phyloP scores from a whole-genome alignment of 2,113 vertebrate genomes.

The Pluvianellus socialis region DNA sequence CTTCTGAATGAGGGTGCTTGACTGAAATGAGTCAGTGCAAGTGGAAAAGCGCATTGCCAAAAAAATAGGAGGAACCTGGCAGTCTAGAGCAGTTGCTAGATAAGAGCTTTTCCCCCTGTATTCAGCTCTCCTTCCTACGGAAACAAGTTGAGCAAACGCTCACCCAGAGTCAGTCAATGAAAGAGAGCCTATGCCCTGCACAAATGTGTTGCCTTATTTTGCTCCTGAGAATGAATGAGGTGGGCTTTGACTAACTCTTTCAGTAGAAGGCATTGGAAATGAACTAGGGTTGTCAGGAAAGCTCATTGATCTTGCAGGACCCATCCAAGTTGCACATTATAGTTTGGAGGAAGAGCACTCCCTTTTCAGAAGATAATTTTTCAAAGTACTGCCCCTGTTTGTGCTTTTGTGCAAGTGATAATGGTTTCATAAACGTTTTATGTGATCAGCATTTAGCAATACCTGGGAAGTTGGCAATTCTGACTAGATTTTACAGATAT shows the following conservation, averaged over 20 bases:
- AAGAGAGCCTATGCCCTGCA: not conserved
- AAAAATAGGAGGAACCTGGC: not conserved
- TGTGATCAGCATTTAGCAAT: conserved; percentile 12
- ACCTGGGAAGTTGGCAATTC: conserved; percentile 11
- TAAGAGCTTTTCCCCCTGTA: not conserved
- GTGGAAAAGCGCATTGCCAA: not conserved
- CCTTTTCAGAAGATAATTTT: conserved; percentile 41
- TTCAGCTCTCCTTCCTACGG: not conserved
- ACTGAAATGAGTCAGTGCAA: conserved; percentile 46
- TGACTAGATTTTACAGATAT: conserved; percentile 46
- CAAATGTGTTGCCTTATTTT: not conserved
- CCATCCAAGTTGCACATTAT: not conserved
- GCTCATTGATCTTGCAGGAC: conserved; percentile 55
- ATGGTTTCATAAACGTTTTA: conserved; percentile 48
- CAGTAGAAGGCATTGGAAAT: conserved; percentile 22
- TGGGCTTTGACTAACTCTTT: not conserved
- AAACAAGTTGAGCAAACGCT: not conserved
- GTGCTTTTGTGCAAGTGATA: conserved; percentile 43
- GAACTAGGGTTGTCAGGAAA: conserved; percentile 52
- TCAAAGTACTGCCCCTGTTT: conserved; percentile 40
- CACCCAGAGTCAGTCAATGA: not conserved
- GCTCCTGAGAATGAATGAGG: not conserved
- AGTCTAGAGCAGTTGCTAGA: not conserved
- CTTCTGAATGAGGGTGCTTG: conserved; percentile 33
- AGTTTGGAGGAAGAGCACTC: conserved; percentile 24